phyloP scores from a whole-genome alignment of 2,888 invertebrate species.

The Seira ritae region DNA sequence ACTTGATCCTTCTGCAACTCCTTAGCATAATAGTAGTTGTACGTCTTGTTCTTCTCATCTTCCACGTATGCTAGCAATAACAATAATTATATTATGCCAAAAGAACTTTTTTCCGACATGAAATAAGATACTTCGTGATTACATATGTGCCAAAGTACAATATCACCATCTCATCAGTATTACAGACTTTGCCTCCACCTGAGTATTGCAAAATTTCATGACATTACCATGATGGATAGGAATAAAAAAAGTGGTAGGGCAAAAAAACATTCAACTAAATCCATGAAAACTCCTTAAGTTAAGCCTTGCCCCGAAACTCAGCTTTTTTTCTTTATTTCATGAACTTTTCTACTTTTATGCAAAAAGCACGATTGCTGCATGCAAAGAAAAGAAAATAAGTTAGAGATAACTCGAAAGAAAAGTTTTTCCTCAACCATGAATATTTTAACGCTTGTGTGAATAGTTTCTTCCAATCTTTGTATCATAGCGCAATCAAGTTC shows the following conservation, averaged over 20 bases:
- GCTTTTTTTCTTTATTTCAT: too few species aligned
- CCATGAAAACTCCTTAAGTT: too few species aligned
- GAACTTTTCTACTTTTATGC: too few species aligned
- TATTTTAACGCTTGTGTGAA: slow-evolving; percentile 5
- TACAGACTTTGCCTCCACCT: too few species aligned
- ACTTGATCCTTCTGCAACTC: background rate
- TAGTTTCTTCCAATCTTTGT: background rate
- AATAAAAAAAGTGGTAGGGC: too few species aligned
- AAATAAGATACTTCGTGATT: background rate
- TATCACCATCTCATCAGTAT: background rate
- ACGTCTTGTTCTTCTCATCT: background rate
- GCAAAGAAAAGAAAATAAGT: background rate
- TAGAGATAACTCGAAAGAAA: background rate
- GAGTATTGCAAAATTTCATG: too few species aligned
- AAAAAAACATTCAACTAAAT: too few species aligned
- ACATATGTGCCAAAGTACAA: background rate
- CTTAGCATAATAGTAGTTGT: background rate
- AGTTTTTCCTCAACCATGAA: background rate
- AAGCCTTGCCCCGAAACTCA: too few species aligned
- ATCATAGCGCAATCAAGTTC: background rate
- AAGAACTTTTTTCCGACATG: background rate
- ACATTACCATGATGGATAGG: too few species aligned
- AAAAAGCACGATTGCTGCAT: too few species aligned
- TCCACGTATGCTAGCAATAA: slow-evolving; percentile 2
- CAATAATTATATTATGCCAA: background rate